A percentile compares a stretch with the other conserved stretches of the same genome.
These are phyloP conservation scores for Pocillopora grandis DNA, from an alignment of 92 coral and sea anemone species.

Conservation along the genomic window DNA sequence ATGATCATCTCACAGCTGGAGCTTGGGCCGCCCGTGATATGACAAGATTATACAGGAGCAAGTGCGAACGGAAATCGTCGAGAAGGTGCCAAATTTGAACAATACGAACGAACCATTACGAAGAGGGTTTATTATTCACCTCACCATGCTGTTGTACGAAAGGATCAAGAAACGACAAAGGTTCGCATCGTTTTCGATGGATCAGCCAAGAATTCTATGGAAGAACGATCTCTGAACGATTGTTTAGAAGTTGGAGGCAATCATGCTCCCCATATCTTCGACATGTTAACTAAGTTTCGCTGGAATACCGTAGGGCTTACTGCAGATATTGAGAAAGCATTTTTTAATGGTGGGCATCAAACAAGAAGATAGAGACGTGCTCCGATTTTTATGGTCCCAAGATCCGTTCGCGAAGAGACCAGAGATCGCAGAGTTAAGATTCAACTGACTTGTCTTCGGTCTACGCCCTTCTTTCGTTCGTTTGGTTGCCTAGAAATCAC, in stretches of 20 bases:
- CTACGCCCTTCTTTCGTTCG: conserved; percentile 59
- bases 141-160: conserved; percentile 54
- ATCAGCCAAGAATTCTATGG: conserved; percentile 10
- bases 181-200: conserved; percentile 53
- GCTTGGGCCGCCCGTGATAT: too few relatives aligned
- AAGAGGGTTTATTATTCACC: conserved; percentile 48
- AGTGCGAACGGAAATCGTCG: conserved; percentile 17
- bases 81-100: conserved; percentile 5
- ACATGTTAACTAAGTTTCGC: conserved; percentile 42
- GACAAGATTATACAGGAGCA: conserved; percentile 38
- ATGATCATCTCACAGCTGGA: too few relatives aligned
- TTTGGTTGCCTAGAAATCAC: too few relatives aligned
- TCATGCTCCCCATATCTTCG: conserved; percentile 46
- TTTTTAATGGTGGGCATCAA: conserved; percentile 50
- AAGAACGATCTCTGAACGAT: conserved; percentile 28
- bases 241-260: conserved; percentile 47
- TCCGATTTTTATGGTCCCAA: conserved; percentile 51
- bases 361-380: conserved; percentile 47
- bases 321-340: conserved; percentile 55
- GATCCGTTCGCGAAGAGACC: conserved; percentile 32
- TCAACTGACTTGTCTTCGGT: conserved; percentile 61
- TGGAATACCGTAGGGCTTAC: conserved; percentile 31
- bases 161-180: conserved; percentile 47
- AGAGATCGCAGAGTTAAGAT: conserved; percentile 34
- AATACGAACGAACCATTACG: not conserved